These are phyloP conservation scores for Philotrypesis tridentata DNA, from an alignment of 1,140 invertebrate genomes.

Conservation along the genomic window DNA sequence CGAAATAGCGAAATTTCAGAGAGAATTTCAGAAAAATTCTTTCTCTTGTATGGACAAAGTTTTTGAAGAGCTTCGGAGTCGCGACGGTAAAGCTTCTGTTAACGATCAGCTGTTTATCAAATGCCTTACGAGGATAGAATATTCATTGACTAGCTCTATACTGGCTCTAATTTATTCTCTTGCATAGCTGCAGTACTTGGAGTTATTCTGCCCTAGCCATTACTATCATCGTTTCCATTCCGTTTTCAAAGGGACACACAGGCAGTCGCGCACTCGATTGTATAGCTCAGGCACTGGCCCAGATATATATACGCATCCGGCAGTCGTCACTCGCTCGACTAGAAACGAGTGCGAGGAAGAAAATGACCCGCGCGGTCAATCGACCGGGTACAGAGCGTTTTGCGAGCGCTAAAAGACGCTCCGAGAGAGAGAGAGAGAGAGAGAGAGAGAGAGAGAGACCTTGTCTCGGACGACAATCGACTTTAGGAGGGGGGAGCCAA, in stretches of 20 bases:
- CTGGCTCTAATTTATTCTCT: too few relatives aligned
- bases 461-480: constrained; percentile 27
- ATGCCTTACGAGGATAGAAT: background rate
- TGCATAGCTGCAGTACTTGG: too few relatives aligned
- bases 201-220: too few relatives aligned
- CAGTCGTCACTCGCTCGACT: background rate
- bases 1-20: background rate
- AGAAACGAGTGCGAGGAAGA: constrained; percentile 31
- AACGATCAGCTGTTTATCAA: background rate
- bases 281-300: background rate
- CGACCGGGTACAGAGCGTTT: constrained; percentile 62
- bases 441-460: background rate
- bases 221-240: too few relatives aligned
- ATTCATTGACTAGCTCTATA: too few relatives aligned
- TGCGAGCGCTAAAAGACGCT: constrained; percentile 63
- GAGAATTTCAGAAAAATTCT: background rate
- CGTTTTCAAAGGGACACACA: too few relatives aligned
- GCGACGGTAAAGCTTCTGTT: background rate
- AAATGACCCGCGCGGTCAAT: constrained; percentile 63
- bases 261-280: too few relatives aligned
- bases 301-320: background rate
- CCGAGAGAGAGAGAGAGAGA: background rate
- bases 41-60: background rate
- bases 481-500: constrained; percentile 5
- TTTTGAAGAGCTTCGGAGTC: background rate